Evolutionary conservation across 2,888 invertebrate genomes (phyloP), one percentile per base, ranked within the genome.

Genomic region (Strigamia crassipes): DNA sequence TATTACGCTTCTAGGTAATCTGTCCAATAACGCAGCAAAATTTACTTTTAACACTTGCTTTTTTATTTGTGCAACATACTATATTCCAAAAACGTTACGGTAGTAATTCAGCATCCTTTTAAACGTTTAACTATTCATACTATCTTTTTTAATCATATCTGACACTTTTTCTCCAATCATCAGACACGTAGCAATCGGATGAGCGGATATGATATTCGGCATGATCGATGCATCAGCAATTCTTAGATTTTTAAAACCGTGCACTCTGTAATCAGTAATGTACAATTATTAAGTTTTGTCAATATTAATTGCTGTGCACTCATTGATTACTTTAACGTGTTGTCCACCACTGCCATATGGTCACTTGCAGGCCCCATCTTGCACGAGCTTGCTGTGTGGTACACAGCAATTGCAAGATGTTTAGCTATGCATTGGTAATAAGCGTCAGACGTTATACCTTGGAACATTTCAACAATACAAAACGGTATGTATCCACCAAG

Each of bases 171-270:
- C n/a, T n/a, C n/a, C n/a, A n/a, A n/a, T n/a, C n/a, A n/a, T n/a
- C n/a, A n/a, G n/a, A n/a, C n/a, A n/a, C 94, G 94, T 93, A 0
- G 93, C 92, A 85, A 94, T 94, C 0, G 94, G 94, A 86, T 94
- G 94, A 27, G 92, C 92, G 0, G 93, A 92, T 0, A 92, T 91
- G 73, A 94, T 92, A 86, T 91, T 91, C 0, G 94, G 94, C 91
- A 94, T 94, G 66, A 94, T 90, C 84, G 93, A 93, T 0, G 93
- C 93, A 86, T 94, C 94, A 82, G 93, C 92, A 0, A 94, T 93
- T 84, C 94, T 89, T 61, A 94, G 88, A 4, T 91, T 90, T 13
- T 90, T 88, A 13, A 94, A 89, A 6, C 94, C 94, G 93, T 92
- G 90, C 18, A 93, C 88, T 81, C 84, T 84, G 66, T 5, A 23